Percentiles rank a stretch among this genome's conserved stretches.
Evolutionary conservation across 53 echinoderm and acorn worm species (phyloP).

Genomic region (Mesocentrotus franciscanus): DNA sequence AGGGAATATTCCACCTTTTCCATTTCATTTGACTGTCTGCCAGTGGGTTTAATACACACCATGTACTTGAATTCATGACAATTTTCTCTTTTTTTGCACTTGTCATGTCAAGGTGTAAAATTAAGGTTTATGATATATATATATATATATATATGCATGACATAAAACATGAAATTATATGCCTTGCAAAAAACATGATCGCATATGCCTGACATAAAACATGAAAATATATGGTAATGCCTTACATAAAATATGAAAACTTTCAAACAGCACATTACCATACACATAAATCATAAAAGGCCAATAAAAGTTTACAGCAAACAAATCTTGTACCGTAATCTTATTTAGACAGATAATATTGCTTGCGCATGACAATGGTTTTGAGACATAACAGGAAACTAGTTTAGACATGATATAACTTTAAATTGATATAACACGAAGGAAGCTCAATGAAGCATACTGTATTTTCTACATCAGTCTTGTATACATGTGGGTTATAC

Average conservation of each 20-base stretch:
- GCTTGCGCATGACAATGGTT: no score
- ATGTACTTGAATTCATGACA: neutral
- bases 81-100: neutral
- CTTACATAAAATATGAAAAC: no score
- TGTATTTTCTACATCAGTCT: neutral
- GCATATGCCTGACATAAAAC: no score
- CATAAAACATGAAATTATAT: neutral
- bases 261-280: neutral
- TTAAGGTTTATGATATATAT: neutral
- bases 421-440: no score
- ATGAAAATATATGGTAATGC: no score
- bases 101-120: neutral
- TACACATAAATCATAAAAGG: neutral
- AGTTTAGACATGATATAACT: no score
- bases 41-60: no score
- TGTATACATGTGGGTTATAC: neutral
- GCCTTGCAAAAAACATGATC: no score
- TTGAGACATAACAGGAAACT: no score
- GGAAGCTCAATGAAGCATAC: neutral
- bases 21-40: neutral
- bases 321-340: no score
- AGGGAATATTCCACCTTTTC: neutral
- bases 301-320: no score
- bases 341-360: no score
- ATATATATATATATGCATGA: neutral